Percentiles rank a stretch among this genome's conserved stretches.
phyloP scores from a whole-genome alignment of 2,113 vertebrate species.

The Chelonoidis abingdonii region DNA sequence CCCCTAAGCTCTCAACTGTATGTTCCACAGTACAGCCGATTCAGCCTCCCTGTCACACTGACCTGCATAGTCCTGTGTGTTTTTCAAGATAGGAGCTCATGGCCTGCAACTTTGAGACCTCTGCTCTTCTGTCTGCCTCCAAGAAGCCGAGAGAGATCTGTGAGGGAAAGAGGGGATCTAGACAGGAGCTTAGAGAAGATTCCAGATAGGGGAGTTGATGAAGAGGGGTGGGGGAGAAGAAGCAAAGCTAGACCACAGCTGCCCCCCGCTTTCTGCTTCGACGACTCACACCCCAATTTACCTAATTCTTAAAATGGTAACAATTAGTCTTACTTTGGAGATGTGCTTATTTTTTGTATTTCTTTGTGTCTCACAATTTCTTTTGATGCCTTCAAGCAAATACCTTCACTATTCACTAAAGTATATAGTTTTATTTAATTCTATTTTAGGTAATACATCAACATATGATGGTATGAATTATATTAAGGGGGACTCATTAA shows the following conservation, averaged over 20 bases:
- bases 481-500: accelerated
- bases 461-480: background rate
- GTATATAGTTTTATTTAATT: background rate
- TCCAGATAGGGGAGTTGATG: background rate
- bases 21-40: background rate
- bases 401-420: background rate
- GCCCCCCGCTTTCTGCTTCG: background rate
- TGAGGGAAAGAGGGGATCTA: background rate
- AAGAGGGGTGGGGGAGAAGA: accelerated
- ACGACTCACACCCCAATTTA: background rate
- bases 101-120: background rate
- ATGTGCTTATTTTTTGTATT: background rate
- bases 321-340: background rate
- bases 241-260: background rate
- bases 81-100: background rate
- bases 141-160: background rate
- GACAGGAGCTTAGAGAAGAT: background rate
- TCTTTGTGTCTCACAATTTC: background rate
- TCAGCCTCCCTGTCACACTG: accelerated
- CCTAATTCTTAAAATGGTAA: background rate
- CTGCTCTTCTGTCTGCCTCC: background rate
- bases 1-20: accelerated
- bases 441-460: background rate
- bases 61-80: background rate
- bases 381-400: background rate